These are phyloP conservation scores for Coleophora flavipennella DNA, from an alignment of 2,888 invertebrate species.

Conservation along the genomic window DNA sequence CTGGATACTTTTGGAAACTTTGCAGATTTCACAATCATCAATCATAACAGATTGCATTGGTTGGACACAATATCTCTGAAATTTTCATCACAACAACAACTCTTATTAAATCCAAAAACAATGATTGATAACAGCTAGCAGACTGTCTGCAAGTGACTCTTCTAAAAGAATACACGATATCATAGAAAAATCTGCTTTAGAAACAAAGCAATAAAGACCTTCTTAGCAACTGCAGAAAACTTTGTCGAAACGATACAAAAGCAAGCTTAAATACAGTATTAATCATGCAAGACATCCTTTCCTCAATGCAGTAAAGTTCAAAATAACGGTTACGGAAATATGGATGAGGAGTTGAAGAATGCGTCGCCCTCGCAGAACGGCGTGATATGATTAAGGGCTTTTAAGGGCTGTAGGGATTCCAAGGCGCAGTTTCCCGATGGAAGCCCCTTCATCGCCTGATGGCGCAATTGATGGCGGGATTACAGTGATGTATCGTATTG, in stretches of 20 bases:
- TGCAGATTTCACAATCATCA: no score
- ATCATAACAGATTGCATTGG: no score
- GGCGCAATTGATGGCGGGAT: no score
- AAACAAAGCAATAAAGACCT: slow-evolving; percentile 3
- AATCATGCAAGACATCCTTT: no score
- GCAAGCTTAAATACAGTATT: background rate
- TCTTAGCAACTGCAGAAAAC: slow-evolving; percentile 11
- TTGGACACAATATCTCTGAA: background rate
- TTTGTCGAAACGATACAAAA: slow-evolving; percentile 5
- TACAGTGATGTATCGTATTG: no score
- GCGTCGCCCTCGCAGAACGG: slow-evolving; percentile 30
- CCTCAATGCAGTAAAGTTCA: background rate
- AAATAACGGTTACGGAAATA: background rate
- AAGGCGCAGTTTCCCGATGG: slow-evolving; percentile 3
- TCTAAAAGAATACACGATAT: slow-evolving; percentile 1
- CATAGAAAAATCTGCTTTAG: slow-evolving; percentile 12
- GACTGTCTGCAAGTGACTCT: slow-evolving; percentile 21
- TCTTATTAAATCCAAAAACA: slow-evolving; percentile 52
- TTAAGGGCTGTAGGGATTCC: slow-evolving; percentile 6
- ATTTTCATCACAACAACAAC: slow-evolving; percentile 18
- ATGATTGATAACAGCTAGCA: slow-evolving; percentile 45
- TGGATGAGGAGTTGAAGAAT: slow-evolving; percentile 15
- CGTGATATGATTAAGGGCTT: slow-evolving; percentile 31
- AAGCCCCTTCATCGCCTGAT: no score
- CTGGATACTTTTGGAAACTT: no score